These are phyloP conservation scores for Crematogaster levior DNA, from an alignment of 2,888 invertebrate genomes.

Conservation along the genomic window DNA sequence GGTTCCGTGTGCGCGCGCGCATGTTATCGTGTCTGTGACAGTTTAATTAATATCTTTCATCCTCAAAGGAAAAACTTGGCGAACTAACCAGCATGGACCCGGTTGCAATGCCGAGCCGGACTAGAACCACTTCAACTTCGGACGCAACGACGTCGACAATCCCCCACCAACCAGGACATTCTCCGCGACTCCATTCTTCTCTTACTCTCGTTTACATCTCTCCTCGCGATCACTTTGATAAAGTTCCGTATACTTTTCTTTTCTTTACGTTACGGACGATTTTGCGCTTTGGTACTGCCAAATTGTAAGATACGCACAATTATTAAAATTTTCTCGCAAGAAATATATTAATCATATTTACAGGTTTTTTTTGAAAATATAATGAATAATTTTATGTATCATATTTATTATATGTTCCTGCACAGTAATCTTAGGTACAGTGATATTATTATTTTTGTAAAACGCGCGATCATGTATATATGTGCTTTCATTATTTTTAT, in stretches of 20 bases:
- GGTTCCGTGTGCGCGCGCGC: constrained; percentile 51
- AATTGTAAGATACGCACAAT: constrained; percentile 18
- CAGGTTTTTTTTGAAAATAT: neutral
- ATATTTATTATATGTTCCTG: neutral
- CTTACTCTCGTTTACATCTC: constrained; percentile 32
- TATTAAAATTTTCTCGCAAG: neutral
- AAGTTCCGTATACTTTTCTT: constrained; percentile 34
- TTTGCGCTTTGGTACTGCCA: constrained; percentile 42
- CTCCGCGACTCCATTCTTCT: constrained; percentile 41
- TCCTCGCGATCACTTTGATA: constrained; percentile 11
- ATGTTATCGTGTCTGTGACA: constrained; percentile 83
- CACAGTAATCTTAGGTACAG: no score
- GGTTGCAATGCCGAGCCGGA: constrained; percentile 53
- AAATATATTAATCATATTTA: neutral
- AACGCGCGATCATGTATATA: neutral
- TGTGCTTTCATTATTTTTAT: neutral
- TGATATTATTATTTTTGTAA: no score
- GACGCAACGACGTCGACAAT: constrained; percentile 52
- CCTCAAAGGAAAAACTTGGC: constrained; percentile 84
- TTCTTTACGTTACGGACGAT: constrained; percentile 8
- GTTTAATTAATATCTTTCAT: constrained; percentile 85
- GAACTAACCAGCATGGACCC: constrained; percentile 77
- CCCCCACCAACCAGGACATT: constrained; percentile 37
- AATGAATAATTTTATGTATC: neutral
- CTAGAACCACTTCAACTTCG: constrained; percentile 71